phyloP scores from a whole-genome alignment of 2,797 vertebrate genomes.

The Cossypha dichroa region DNA sequence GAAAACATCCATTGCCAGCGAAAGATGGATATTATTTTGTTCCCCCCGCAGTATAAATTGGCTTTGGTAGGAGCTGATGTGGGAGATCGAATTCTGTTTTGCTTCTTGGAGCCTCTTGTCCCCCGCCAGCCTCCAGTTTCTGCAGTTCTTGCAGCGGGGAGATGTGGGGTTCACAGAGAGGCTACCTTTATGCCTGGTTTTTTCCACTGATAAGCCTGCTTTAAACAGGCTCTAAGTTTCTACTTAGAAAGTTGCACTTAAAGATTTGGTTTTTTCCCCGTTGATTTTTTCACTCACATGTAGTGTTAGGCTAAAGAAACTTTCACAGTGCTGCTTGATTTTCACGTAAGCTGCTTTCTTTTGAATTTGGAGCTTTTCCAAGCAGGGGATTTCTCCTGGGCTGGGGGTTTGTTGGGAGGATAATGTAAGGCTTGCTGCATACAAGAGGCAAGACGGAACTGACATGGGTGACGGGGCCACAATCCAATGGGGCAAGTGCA shows the following conservation, averaged over 20 bases:
- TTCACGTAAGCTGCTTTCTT: background rate
- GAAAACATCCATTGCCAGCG: background rate
- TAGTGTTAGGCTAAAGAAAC: background rate
- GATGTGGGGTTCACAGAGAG: accelerated
- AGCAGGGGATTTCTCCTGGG: background rate
- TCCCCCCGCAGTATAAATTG: background rate
- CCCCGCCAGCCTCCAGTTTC: background rate
- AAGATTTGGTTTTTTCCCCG: accelerated
- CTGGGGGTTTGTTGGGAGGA: accelerated
- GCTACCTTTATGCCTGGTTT: background rate
- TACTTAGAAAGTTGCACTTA: background rate
- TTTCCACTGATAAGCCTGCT: background rate
- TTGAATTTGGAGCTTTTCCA: background rate
- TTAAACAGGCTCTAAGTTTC: background rate
- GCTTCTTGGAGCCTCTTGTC: background rate
- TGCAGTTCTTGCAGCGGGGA: background rate
- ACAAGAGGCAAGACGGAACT: background rate
- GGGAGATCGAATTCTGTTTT: background rate
- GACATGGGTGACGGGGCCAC: background rate
- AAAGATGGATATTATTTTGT: background rate
- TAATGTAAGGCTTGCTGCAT: background rate
- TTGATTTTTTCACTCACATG: background rate
- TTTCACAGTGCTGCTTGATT: background rate
- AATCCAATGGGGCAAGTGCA: background rate
- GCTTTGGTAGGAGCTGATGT: background rate